Evolutionary conservation across 1,140 invertebrate genomes (phyloP).

Genomic region (Gyrodactylus salaris): DNA sequence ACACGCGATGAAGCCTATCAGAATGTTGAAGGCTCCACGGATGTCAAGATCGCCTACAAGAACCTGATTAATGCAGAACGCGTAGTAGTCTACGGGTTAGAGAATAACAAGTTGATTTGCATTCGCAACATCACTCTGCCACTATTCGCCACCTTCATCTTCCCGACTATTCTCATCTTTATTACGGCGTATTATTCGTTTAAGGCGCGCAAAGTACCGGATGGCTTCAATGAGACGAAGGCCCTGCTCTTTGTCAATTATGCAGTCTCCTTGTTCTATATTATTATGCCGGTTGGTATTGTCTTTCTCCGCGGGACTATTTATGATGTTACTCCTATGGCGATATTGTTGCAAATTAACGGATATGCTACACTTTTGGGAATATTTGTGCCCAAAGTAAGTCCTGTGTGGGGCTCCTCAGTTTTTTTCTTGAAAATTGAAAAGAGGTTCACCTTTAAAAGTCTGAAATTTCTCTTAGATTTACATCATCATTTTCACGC

Average conservation of each 20-base stretch:
- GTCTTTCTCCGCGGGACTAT: background rate
- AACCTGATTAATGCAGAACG: background rate
- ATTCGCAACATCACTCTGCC: background rate
- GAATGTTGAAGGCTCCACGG: background rate
- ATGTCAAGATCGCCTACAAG: background rate
- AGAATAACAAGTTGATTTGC: background rate
- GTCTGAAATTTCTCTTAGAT: background rate
- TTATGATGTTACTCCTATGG: background rate
- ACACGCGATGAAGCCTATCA: background rate
- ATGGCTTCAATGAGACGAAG: background rate
- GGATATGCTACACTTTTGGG: background rate
- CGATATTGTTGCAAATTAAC: background rate
- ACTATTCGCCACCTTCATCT: background rate
- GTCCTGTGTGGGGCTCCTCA: background rate
- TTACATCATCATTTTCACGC: background rate
- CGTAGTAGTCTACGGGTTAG: background rate
- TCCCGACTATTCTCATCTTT: background rate
- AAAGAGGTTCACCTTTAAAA: too few species aligned
- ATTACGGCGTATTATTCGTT: background rate
- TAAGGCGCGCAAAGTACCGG: conserved; percentile 1
- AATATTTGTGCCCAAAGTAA: background rate
- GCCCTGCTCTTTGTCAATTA: background rate
- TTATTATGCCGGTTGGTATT: background rate
- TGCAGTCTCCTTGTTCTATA: background rate
- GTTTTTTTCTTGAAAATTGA: too few species aligned